phyloP scores from a whole-genome alignment of 2,797 vertebrate genomes.

The Microctenopoma steveboyesi region DNA sequence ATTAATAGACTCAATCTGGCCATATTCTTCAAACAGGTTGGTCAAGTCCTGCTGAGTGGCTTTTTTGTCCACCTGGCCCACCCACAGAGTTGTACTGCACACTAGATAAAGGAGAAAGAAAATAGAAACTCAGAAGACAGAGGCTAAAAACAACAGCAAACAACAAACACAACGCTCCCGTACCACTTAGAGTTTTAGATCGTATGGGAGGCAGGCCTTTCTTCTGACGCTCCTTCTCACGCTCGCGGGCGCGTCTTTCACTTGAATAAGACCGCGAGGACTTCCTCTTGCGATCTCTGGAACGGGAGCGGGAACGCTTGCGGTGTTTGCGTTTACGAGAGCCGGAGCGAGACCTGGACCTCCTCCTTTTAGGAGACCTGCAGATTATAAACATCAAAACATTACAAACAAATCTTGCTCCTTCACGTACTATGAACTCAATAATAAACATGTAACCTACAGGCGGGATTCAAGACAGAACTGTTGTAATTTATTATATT shows the following conservation, averaged over 20 bases:
- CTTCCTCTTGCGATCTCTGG: conserved; percentile 96
- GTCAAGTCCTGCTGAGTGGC: conserved; percentile 98
- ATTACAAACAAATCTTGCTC: neutral
- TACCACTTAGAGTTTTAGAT: conserved; percentile 95
- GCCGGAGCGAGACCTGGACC: conserved; percentile 95
- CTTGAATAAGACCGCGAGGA: conserved; percentile 96
- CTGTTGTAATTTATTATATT: too few relatives aligned
- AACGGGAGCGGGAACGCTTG: conserved; percentile 94
- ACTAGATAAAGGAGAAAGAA: conserved; percentile 78
- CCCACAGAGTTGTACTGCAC: conserved; percentile 98
- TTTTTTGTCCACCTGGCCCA: conserved; percentile 99
- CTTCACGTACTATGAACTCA: neutral
- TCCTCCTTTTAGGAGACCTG: conserved; percentile 95
- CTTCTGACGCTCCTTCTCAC: conserved; percentile 97
- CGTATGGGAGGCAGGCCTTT: conserved; percentile 95
- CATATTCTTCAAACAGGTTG: conserved; percentile 98
- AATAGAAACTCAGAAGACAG: neutral
- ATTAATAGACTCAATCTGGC: conserved; percentile 98
- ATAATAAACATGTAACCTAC: too few relatives aligned
- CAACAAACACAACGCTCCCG: neutral
- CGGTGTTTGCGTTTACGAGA: conserved; percentile 97
- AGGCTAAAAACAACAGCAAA: neutral
- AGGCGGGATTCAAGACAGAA: too few relatives aligned
- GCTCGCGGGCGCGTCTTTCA: conserved; percentile 92
- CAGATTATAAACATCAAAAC: neutral